A percentile compares a stretch with the other conserved stretches of the same genome.
phyloP scores from a whole-genome alignment of 2,113 vertebrate species.

The Puntigrus tetrazona region DNA sequence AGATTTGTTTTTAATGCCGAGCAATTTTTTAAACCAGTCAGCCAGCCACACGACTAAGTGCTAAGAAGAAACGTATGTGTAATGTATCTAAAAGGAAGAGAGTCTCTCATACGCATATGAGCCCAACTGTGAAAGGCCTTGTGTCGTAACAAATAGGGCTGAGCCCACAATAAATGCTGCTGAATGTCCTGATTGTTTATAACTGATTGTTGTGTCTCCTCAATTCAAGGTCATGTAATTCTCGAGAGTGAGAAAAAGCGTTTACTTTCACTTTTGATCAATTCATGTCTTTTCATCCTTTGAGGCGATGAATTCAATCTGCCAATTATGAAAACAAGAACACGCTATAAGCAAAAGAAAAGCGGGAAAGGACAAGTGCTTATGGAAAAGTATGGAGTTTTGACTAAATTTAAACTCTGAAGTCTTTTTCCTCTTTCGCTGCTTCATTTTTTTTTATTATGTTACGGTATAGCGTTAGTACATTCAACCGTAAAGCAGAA shows the following conservation, averaged over 20 bases:
- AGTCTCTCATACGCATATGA: conserved; percentile 25
- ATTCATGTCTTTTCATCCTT: conserved; percentile 37
- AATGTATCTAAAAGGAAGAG: conserved; percentile 5
- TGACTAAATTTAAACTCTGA: neutral
- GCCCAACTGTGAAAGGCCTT: conserved; percentile 29
- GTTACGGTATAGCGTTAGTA: neutral
- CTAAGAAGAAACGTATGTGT: neutral
- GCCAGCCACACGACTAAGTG: neutral
- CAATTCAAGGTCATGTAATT: conserved; percentile 63
- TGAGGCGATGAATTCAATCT: conserved; percentile 14
- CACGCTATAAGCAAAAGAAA: conserved; percentile 14
- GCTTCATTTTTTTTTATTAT: neutral
- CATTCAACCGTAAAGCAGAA: conserved; percentile 4
- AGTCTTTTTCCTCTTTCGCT: neutral
- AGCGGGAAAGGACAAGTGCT: conserved; percentile 50
- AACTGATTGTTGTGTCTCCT: conserved; percentile 51
- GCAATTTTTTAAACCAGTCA: conserved; percentile 52
- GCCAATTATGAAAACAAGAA: conserved; percentile 25
- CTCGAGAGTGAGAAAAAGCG: conserved; percentile 58
- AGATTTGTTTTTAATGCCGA: conserved; percentile 59
- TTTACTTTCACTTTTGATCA: conserved; percentile 49
- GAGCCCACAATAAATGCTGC: conserved; percentile 53
- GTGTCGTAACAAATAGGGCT: conserved; percentile 59
- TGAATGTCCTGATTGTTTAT: conserved; percentile 54
- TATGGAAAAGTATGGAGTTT: conserved; percentile 43